A percentile compares a stretch with the other conserved stretches of the same genome.
Conservation (phyloP, 2,113 vertebrate species). For the Pollimyrus isidori region DNA sequence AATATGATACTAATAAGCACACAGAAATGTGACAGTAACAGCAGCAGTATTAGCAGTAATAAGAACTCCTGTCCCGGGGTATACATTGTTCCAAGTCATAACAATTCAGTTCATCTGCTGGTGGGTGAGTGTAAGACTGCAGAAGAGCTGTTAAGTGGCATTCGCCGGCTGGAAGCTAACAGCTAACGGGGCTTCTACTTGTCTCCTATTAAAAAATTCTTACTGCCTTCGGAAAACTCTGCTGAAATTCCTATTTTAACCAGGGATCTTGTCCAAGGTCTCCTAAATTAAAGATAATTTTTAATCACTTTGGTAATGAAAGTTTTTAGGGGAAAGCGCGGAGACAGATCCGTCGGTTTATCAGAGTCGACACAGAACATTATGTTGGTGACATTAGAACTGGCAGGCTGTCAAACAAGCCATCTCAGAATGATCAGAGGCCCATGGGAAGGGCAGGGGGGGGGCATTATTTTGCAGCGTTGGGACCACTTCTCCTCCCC, state of each 20-base stretch:
- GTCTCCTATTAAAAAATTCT: neutral
- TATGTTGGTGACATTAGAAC: constrained; percentile 60
- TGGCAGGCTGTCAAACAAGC: constrained; percentile 67
- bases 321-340: constrained; percentile 51
- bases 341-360: constrained; percentile 63
- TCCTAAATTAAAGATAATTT: constrained; percentile 60
- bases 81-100: neutral
- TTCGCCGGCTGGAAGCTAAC: neutral
- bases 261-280: constrained; percentile 46
- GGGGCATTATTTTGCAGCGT: neutral
- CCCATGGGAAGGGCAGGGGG: constrained; percentile 34
- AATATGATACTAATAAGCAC: constrained; percentile 4
- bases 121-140: neutral
- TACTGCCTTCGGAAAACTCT: constrained; percentile 6
- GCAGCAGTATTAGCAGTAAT: too few species aligned
- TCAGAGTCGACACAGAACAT: constrained; percentile 65
- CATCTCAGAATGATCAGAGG: constrained; percentile 57
- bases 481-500: constrained; percentile 34
- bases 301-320: constrained; percentile 64
- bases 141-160: neutral
- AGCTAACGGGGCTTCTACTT: neutral
- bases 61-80: neutral
- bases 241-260: constrained; percentile 28
- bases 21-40: neutral
- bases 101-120: neutral